Base-by-base conservation (phyloP, 2,888 invertebrate genomes). In the Epinotia brunnichana region DNA sequence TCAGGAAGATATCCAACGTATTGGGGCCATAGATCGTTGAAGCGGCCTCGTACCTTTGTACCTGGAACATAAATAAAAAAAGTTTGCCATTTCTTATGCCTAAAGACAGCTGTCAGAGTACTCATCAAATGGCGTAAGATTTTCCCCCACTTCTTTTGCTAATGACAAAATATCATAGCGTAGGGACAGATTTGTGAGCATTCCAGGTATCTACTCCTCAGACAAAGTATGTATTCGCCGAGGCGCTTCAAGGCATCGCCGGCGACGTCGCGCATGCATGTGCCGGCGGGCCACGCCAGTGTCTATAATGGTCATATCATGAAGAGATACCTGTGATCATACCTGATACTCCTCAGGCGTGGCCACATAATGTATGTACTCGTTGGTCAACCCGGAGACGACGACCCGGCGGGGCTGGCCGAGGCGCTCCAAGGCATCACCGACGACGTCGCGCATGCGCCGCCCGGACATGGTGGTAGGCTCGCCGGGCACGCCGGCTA, bases 391-490 rank as follows among this genome's bases (percentile, higher is more conserved):
- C 0, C 97, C 97, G 0, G 96, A 95, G 3, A 97, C 94, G 19
- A 97, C 95, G 0, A 96, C 95, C 9, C 90, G 86, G 1, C 90
- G 90, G 4, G 87, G 80, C 59, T 87, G 78, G 0, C 92, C 93
- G 1, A 86, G 84, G 2, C 80, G 80, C 15, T 87, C 80, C 79
- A 94, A 88, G 3, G 93, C 90, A 11, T 83, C 86, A 2, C 87
- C 88, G 3, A 94, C 87, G 3, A 89, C 88, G 0, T 83, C 81
- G 85, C 78, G 94, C 88, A 88, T 95, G 63, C 96, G 91, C 66
- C 98, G 92, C 0, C 97, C 97, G 0, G 97, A 94, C 97, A 97
- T 98, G 0, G 97, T 98, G 67, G 97, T 97, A 81, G 97, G 96
- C 88, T 98, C 98, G 0, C 97, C 97, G 0, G 98, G 97, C 0